Conservation (phyloP, 2,113 vertebrate genomes). For the Ciconia stormi region DNA sequence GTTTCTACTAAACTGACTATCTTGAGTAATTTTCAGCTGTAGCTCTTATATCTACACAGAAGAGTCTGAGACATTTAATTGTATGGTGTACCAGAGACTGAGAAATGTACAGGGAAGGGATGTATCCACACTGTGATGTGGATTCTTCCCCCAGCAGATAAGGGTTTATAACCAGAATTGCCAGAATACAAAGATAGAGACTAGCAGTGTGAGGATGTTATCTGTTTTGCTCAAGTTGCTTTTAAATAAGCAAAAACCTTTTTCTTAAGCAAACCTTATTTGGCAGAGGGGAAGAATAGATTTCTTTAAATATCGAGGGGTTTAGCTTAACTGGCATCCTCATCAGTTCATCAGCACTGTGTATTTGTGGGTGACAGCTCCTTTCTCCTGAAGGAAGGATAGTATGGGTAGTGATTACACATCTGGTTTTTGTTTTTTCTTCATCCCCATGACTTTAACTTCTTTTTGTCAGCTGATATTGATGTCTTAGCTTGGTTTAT, state of each 20-base stretch:
- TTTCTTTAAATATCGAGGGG: background rate
- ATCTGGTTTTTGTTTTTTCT: background rate
- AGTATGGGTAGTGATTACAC: background rate
- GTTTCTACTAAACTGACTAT: background rate
- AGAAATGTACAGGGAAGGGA: background rate
- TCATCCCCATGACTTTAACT: background rate
- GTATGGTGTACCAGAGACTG: background rate
- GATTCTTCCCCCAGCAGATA: background rate
- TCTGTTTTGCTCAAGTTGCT: background rate
- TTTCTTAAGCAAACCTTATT: background rate
- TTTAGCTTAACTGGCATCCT: background rate
- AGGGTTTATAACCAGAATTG: background rate
- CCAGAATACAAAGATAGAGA: background rate
- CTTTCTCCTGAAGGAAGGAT: background rate
- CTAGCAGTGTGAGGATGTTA: background rate
- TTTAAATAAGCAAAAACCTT: background rate
- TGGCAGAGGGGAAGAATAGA: background rate
- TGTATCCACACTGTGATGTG: rapidly evolving
- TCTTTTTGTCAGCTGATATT: background rate
- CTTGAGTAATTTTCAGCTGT: background rate
- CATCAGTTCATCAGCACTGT: background rate
- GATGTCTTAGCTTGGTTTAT: background rate
- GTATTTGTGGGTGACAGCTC: background rate
- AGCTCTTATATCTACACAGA: background rate
- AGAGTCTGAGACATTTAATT: too few relatives aligned